Percentiles rank a stretch among this genome's conserved stretches.
phyloP scores from a whole-genome alignment of 2,797 vertebrate genomes.

The Cossypha polioptera region DNA sequence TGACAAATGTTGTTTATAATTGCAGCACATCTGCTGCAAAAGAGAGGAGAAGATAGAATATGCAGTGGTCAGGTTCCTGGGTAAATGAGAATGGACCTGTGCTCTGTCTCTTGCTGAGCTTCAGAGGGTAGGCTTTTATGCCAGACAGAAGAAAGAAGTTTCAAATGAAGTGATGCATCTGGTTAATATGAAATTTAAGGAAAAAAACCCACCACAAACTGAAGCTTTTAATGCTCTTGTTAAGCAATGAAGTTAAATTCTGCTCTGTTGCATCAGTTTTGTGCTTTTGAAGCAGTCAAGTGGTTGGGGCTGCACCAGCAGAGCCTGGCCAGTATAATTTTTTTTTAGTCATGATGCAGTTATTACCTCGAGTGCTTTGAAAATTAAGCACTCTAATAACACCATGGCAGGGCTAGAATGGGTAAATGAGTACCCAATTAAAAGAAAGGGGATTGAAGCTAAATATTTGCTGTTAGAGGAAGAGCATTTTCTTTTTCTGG shows the following conservation, averaged over 20 bases:
- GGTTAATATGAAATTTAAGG: neutral
- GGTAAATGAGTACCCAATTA: neutral
- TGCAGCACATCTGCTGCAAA: neutral
- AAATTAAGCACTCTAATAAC: neutral
- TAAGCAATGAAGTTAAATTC: neutral
- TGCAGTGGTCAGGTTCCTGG: neutral
- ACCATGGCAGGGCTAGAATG: neutral
- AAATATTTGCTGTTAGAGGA: neutral
- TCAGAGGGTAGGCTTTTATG: neutral
- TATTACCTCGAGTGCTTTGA: neutral
- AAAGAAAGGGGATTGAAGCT: neutral
- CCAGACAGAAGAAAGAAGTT: neutral
- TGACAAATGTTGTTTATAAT: conserved; percentile 40
- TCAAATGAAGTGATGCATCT: neutral
- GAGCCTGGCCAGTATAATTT: neutral
- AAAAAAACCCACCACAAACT: accelerated
- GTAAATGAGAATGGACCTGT: neutral
- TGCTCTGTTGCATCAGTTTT: neutral
- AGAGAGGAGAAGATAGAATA: neutral
- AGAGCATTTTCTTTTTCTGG: neutral
- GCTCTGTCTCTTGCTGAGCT: neutral
- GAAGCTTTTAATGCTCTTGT: neutral
- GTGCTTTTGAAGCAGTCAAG: neutral
- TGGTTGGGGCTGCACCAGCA: neutral
- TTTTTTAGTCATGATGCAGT: neutral